Base-by-base conservation (phyloP, 30 jellyfish, hydroid and myxozoan genomes). In the Mastigias papua region DNA sequence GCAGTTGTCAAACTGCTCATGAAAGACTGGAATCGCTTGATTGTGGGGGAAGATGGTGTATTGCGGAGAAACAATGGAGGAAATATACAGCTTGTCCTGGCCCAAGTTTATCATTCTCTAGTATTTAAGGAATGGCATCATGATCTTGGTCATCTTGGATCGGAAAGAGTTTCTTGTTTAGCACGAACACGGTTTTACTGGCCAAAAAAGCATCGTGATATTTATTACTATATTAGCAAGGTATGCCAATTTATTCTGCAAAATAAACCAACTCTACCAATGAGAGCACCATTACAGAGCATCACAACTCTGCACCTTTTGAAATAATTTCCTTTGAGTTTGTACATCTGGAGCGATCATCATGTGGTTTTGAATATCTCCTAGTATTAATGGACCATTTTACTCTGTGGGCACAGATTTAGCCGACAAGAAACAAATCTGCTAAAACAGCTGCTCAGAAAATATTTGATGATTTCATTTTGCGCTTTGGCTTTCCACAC, bases 371-470 rank as follows among this genome's bases (percentile, higher is more conserved):
- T 58, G 48, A 85, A 61, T 51, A 73, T 42, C 22, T 72, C 57
- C 82, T 85, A 49, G 82, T 72, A 49, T 73, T 60, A 9, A 37
- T 74, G 34, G 73, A 71, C 37, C 82, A 73, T 30, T 85, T 71
- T 49, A 73, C 94, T 7, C 60, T 82, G 46, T 85, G n/a, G 71
- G 88, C 94, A 42, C 54, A 82, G 72, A 91, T 83, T 34, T 83
- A 83, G 16, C 69, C 95, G 21, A 86, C 90, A n/a, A 58, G 63
- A 48, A 86, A 73, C 51, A 86, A 86, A 34, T 50, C 89, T 31
- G 89, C 89, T 25, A 63, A 32, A 25, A 58, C 95, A 6, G 89
- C 95, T 33, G 84, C 95, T 20, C n/a, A 50, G 51, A 31, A 72
- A 10, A 21, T 86, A 48, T 86, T 11, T 27, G 35, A 69, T 23